Base-by-base conservation (phyloP, 2,113 vertebrate species). In the Antigone vipio region DNA sequence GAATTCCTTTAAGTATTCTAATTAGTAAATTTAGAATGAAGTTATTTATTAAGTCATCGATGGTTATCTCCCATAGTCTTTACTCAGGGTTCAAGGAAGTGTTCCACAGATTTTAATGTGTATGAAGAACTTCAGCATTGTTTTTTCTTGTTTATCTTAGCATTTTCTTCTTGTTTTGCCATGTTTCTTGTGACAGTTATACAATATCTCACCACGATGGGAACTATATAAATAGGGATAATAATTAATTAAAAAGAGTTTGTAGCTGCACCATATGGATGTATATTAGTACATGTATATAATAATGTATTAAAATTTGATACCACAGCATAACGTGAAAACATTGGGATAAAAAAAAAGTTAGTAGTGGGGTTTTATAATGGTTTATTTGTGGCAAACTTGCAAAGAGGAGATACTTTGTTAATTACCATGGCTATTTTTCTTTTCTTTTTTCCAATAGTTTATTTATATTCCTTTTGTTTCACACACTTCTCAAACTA, bases 401-500 rank as follows among this genome's bases (percentile, higher is more conserved):
- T 72, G 53, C 12, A 85, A 58, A 49, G 47, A 58, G 26, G 52
- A 77, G 23, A 10, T 73, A 20, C 29, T 78, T 87, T 53, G 38
- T 74, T 91, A 82, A 91, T 74, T 75, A 52, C 69, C 52, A 59
- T 82, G 60, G 15, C 35, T 95, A 0, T 21, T 58, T 81, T 84
- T 34, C 3, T 60, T 89, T 62, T 60, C 5, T 53, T 64, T 64
- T 64, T 68, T 69, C 44, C 34, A 40, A 5, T 75, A 15, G 3
- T 88, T 93, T 93, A 47, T 93, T 93, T 82, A 66, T 62, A 80
- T 74, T 79, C 29, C 22, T 83, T 87, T 91, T 92, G 27, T 90
- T 89, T 90, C 45, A 68, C 15, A 3, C 21, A 2, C 80, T 45
- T 88, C 69, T 96, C 71, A 84, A 66, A 20, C 30, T 58, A 2